Base-by-base conservation (phyloP, 2,888 invertebrate genomes). In the Drosophila falleni region DNA sequence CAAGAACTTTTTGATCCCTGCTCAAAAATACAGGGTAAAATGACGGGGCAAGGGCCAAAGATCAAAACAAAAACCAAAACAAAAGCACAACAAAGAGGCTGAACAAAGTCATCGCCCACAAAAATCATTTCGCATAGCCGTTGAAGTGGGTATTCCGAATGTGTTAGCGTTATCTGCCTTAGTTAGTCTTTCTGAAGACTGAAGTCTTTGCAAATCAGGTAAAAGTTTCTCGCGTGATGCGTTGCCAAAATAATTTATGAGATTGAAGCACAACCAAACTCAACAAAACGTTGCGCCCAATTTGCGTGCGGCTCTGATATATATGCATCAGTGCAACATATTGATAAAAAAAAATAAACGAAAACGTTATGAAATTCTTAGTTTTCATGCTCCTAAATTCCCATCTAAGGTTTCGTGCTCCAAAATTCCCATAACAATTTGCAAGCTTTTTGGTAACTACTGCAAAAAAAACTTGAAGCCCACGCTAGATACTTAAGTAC, bases 241-340 rank as follows among this genome's bases (percentile, higher is more conserved):
- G 91, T 92, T 91, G 90, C 91, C 89, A 83, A 91, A 88, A 89
- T 91, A 91, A 91, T 91, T 91, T 91, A 89, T 90, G 89, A 83
- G 88, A 88, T 87, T 89, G 79, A 86, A 85, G 78, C 85, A 80
- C 80, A 83, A 70, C 80, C 77, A 81, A 84, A 80, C 78, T 80
- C 77, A 87, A 6, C 55, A 55, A 46, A 58, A 78, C 76, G 83
- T 71, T 74, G 82, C 73, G 86, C 72, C 71, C 86, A 86, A 85
- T 85, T 86, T 88, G 87, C 85, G 85, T 85, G 87, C 59, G 79
- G 53, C 64, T 76, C 54, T 55, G 46, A 72, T 67, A 69, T 76
- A 69, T 79, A 55, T 68, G 56, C 39, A 55, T 54, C 46, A 61
- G 50, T 65, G 49, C 56, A 60, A 41, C 63, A 50, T 42, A 42